Base-by-base conservation (phyloP, 2,797 vertebrate genomes). In the Anguilla obscura region DNA sequence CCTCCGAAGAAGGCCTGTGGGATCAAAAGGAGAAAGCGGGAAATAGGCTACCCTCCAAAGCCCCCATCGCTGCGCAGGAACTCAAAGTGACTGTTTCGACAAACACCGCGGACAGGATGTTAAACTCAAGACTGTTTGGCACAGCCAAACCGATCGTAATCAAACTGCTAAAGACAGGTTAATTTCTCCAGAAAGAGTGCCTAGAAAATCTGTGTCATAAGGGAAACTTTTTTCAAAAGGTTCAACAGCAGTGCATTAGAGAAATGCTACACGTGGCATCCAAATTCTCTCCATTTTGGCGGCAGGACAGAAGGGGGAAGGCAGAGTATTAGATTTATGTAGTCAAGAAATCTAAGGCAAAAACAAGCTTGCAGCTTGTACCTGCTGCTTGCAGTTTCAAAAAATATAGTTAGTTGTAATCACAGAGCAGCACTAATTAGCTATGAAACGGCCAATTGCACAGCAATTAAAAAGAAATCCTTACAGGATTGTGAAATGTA, bases 151-250 rank as follows among this genome's bases (percentile, higher is more conserved):
- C 30, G 40, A 40, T 82, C 8, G 24, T 10, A 82, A 48, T 82
- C 79, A 48, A 80, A 80, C 36, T 82, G 79, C 45, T 82, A 88
- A 87, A 88, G 88, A 71, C 85, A 50, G 56, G 80, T 86, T 87
- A 89, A 87, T 88, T 84, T 80, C 88, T 90, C 66, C 80, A 90
- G 84, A 86, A 88, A 90, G 87, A 87, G 85, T 90, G 88, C 87
- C 89, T 88, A 92, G 90, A 94, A 92, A 92, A 83, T 88, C 60
- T 92, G 92, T 85, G 89, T 91, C 89, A 93, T 86, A 86, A 86
- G 33, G 58, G n/a, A 85, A 48, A 84, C 8, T 7, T 82, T 30
- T 56, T 84, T 30, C 24, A 56, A 33, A 54, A 16, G 52, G 79
- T 88, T 7, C 45, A 88, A 66, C 40, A 36, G 60, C 60, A 48